phyloP scores from a whole-genome alignment of 1,140 invertebrate species.

The Anastatus disparis region DNA sequence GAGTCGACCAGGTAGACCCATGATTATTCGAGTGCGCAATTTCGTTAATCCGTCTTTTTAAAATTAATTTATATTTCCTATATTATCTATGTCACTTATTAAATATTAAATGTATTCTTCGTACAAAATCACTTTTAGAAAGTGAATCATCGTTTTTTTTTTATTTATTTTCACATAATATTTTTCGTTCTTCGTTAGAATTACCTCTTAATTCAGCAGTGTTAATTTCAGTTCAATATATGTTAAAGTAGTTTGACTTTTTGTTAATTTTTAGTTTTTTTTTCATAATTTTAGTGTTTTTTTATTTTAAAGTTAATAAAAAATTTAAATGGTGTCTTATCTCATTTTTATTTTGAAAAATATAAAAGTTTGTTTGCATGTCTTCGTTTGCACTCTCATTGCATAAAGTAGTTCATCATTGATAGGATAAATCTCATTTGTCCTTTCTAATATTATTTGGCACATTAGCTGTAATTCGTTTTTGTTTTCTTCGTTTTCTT shows the following conservation, averaged over 20 bases:
- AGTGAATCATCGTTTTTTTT: conserved; percentile 31
- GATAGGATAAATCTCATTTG: conserved; percentile 25
- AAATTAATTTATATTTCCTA: conserved; percentile 9
- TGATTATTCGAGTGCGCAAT: conserved; percentile 50
- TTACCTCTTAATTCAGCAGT: conserved; percentile 40
- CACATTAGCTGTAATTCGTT: conserved; percentile 31
- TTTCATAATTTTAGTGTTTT: conserved; percentile 7
- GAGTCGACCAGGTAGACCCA: conserved; percentile 65
- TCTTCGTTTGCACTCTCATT: conserved; percentile 37
- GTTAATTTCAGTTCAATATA: conserved; percentile 45
- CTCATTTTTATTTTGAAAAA: conserved; percentile 2
- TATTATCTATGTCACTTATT: conserved; percentile 16
- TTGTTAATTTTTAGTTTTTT: neutral
- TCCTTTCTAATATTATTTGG: conserved; percentile 24
- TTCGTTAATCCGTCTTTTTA: conserved; percentile 51
- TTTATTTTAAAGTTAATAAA: conserved; percentile 20
- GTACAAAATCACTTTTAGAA: conserved; percentile 14
- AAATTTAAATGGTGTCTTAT: conserved; percentile 15
- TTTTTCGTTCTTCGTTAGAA: conserved; percentile 29
- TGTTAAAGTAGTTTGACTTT: conserved; percentile 35
- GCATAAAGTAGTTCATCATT: conserved; percentile 27
- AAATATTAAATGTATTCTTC: conserved; percentile 22
- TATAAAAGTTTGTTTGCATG: conserved; percentile 36
- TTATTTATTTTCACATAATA: conserved; percentile 17
- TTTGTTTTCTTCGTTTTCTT: conserved; percentile 29